These are phyloP conservation scores for Lepidocyrtinus sp. DNA, from an alignment of 2,888 invertebrate species.

Conservation along the genomic window DNA sequence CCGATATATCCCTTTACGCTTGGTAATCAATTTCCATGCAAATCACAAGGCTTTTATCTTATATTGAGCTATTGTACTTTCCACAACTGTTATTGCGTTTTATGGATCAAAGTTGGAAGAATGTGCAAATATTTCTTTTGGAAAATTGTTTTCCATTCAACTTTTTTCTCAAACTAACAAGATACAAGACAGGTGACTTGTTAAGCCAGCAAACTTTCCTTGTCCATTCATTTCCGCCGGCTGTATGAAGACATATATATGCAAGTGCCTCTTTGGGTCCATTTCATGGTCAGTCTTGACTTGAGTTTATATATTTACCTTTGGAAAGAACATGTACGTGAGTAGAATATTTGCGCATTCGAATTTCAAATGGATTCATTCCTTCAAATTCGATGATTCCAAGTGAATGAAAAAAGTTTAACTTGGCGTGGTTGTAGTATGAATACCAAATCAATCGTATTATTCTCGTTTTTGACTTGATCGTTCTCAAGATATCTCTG, in stretches of 20 bases:
- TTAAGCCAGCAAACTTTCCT: too few species aligned
- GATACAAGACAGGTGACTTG: not conserved
- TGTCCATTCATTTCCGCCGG: too few species aligned
- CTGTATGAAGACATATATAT: too few species aligned
- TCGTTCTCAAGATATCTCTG: too few species aligned
- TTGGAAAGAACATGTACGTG: not conserved
- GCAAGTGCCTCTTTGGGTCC: too few species aligned
- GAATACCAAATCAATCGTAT: not conserved
- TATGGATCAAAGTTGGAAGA: not conserved
- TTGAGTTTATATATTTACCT: not conserved
- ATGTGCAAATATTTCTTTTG: too few species aligned
- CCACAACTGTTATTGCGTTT: not conserved
- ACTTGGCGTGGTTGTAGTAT: not conserved
- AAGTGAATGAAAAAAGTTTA: not conserved
- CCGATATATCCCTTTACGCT: not conserved
- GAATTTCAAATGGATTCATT: not conserved
- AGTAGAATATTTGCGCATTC: not conserved
- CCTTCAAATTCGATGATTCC: not conserved
- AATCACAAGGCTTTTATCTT: not conserved
- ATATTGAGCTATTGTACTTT: not conserved
- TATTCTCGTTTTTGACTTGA: not conserved
- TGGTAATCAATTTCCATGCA: not conserved
- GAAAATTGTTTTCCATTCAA: not conserved
- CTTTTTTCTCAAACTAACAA: not conserved
- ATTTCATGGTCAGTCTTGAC: too few species aligned